Evolutionary conservation across 2,888 invertebrate genomes (phyloP).

Genomic region (Drosophila lacicola): DNA sequence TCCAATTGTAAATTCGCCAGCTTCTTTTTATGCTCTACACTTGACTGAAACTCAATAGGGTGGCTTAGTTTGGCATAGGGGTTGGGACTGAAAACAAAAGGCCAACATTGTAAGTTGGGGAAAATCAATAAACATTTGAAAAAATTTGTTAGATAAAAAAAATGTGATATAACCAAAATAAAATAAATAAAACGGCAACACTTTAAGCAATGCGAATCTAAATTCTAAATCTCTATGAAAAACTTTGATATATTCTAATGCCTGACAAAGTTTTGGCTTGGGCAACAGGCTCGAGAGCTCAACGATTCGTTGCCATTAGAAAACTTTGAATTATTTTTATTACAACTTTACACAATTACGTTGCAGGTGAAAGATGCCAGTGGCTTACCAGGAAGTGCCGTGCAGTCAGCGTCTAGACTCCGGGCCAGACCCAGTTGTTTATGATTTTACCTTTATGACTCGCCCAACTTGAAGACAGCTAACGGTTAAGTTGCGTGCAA

Average conservation of each 20-base stretch:
- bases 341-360: constrained; percentile 35
- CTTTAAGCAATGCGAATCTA: not conserved
- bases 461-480: constrained; percentile 46
- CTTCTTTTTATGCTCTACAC: constrained; percentile 23
- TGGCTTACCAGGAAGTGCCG: constrained; percentile 25
- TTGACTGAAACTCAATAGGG: constrained; percentile 30
- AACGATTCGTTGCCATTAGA: constrained; percentile 20
- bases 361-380: constrained; percentile 26
- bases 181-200: not conserved
- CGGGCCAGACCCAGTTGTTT: constrained; percentile 55
- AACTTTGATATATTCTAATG: not conserved
- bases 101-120: not conserved
- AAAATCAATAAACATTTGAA: constrained; percentile 26
- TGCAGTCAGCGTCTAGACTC: constrained; percentile 58
- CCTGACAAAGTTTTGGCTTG: not conserved
- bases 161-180: not conserved
- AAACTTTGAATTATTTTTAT: constrained; percentile 59
- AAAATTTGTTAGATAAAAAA: constrained; percentile 13
- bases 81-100: constrained; percentile 17
- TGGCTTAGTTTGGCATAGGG: constrained; percentile 35
- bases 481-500: constrained; percentile 68
- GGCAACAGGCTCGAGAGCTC: not conserved
- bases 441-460: constrained; percentile 66
- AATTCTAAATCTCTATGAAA: not conserved
- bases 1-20: constrained; percentile 51